A percentile compares a stretch with the other conserved stretches of the same genome.
These are phyloP conservation scores for Leptura quadrifasciata DNA, from an alignment of 2,888 invertebrate species.

Conservation along the genomic window DNA sequence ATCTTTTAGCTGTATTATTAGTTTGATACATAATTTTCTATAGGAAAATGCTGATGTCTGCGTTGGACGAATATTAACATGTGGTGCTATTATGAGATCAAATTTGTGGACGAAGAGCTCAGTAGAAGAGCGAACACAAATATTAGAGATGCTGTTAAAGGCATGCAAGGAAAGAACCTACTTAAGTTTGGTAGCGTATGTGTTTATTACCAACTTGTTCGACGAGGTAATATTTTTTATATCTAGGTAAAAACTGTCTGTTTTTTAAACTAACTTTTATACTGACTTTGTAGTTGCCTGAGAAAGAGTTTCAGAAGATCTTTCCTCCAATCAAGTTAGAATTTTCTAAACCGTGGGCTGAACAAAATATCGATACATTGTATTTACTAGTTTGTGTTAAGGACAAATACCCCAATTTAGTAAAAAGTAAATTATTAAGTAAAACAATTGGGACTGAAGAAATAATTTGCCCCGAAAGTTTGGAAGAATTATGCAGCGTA, in stretches of 20 bases:
- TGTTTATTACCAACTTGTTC: constrained; percentile 79
- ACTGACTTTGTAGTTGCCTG: constrained; percentile 59
- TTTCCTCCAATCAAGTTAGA: constrained; percentile 80
- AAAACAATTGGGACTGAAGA: constrained; percentile 77
- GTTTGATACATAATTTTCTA: constrained; percentile 52
- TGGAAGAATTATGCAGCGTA: constrained; percentile 76
- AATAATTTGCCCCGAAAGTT: constrained; percentile 78
- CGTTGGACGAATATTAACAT: constrained; percentile 82
- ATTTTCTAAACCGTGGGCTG: constrained; percentile 79
- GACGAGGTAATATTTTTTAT: constrained; percentile 72
- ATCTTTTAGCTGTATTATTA: constrained; percentile 25
- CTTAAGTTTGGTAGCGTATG: constrained; percentile 77
- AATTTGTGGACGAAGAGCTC: constrained; percentile 76
- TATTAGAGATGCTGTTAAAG: constrained; percentile 73
- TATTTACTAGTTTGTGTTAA: constrained; percentile 76
- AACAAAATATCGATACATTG: constrained; percentile 81
- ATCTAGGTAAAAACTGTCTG: background rate
- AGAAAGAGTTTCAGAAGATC: constrained; percentile 76
- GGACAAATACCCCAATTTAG: constrained; percentile 74
- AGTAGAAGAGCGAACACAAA: constrained; percentile 74
- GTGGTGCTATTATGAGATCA: constrained; percentile 83
- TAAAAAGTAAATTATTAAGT: constrained; percentile 76
- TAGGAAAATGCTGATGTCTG: constrained; percentile 86
- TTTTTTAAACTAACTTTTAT: constrained; percentile 9
- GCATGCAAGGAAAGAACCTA: constrained; percentile 80